Evolutionary conservation across 2,888 invertebrate species (phyloP).

Genomic region (Spodoptera littoralis): DNA sequence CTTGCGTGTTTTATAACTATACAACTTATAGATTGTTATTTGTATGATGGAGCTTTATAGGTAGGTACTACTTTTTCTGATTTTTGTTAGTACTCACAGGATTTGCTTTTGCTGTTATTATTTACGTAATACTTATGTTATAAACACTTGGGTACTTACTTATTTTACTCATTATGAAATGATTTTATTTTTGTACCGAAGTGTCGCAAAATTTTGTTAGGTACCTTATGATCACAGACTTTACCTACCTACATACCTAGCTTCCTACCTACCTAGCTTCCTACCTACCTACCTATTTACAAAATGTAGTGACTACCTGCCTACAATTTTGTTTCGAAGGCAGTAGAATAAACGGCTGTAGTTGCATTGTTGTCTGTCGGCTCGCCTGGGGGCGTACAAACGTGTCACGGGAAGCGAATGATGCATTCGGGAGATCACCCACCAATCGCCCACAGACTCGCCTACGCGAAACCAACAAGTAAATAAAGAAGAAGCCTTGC

Average conservation of each 20-base stretch:
- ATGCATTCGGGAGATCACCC: slow-evolving; percentile 54
- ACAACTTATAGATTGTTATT: background rate
- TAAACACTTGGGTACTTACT: no score
- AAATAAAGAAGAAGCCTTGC: slow-evolving; percentile 25
- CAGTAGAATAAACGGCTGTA: slow-evolving; percentile 23
- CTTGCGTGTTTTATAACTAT: slow-evolving; percentile 17
- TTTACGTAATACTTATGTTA: no score
- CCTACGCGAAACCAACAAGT: slow-evolving; percentile 39
- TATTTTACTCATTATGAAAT: no score
- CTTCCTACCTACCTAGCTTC: no score
- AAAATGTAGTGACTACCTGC: slow-evolving; percentile 6
- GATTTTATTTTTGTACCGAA: no score
- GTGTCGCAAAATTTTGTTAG: no score
- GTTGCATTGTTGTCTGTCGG: slow-evolving; percentile 50
- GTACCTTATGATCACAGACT: no score
- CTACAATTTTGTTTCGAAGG: slow-evolving; percentile 16
- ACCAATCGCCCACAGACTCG: slow-evolving; percentile 53
- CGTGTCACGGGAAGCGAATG: slow-evolving; percentile 52
- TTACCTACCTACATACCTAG: no score
- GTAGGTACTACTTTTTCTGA: no score
- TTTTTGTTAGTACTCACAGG: no score
- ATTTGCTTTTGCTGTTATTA: no score
- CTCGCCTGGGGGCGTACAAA: slow-evolving; percentile 34
- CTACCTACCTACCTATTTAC: no score
- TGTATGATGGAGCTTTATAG: background rate